These are phyloP conservation scores for Hyperoplus immaculatus DNA, from an alignment of 2,797 vertebrate species.

Conservation along the genomic window DNA sequence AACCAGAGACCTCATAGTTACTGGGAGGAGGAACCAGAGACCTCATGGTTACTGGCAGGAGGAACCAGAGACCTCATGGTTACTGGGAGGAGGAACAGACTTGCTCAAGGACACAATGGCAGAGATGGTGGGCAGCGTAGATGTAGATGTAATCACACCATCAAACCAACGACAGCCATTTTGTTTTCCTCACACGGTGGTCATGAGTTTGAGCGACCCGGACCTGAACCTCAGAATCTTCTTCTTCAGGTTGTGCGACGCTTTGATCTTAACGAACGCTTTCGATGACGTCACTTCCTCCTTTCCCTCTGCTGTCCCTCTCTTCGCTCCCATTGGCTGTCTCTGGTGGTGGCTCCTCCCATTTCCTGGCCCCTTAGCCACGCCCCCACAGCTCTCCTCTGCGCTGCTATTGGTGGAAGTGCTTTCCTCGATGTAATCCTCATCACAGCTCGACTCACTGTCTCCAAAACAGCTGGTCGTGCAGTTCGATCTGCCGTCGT, in stretches of 20 bases:
- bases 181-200: conserved; percentile 87
- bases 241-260: conserved; percentile 96
- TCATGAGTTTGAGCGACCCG: conserved; percentile 96
- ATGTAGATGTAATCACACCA: no score
- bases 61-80: no score
- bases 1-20: no score
- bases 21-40: no score
- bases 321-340: not conserved
- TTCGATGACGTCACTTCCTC: conserved; percentile 85
- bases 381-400: conserved; percentile 86
- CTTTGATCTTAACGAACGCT: conserved; percentile 95
- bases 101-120: no score
- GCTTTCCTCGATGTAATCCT: conserved; percentile 88
- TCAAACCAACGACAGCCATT: not conserved
- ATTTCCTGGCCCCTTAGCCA: conserved; percentile 68
- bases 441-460: conserved; percentile 92
- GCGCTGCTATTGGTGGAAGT: conserved; percentile 88
- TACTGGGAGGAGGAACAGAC: no score
- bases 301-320: conserved; percentile 22
- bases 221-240: conserved; percentile 95
- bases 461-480: conserved; percentile 96
- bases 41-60: no score
- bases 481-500: conserved; percentile 94
- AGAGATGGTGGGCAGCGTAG: no score
- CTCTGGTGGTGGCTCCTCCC: conserved; percentile 66